Evolutionary conservation across 2,797 vertebrate genomes (phyloP).

Genomic region (Parauchenoglanis ngamensis): DNA sequence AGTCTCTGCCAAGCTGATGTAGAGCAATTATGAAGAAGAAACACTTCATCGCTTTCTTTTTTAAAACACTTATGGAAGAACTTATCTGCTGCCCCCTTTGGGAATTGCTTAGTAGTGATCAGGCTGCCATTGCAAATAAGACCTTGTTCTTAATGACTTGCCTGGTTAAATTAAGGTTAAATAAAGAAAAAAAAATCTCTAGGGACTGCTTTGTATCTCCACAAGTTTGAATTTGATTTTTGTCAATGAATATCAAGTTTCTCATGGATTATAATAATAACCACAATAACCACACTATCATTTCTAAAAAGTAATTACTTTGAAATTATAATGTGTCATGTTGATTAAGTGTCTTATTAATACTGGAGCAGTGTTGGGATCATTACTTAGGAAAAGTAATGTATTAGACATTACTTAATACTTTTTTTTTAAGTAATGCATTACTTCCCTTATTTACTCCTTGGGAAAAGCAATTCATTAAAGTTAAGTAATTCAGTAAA

Average conservation of each 20-base stretch:
- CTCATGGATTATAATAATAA: background rate
- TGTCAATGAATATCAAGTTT: background rate
- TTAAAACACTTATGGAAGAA: background rate
- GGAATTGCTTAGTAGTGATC: background rate
- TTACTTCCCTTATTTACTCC: too few relatives aligned
- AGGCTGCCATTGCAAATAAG: too few relatives aligned
- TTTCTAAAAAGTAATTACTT: conserved; percentile 16
- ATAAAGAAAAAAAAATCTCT: too few relatives aligned
- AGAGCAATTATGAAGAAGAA: background rate
- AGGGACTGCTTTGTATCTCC: background rate
- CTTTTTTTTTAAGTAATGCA: too few relatives aligned
- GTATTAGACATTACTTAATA: too few relatives aligned
- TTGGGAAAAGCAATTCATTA: too few relatives aligned
- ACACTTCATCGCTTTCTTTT: background rate
- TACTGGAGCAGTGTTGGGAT: too few relatives aligned
- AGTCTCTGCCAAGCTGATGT: background rate
- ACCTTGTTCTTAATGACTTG: too few relatives aligned
- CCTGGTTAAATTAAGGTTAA: too few relatives aligned
- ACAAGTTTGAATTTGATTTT: background rate
- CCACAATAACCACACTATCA: background rate
- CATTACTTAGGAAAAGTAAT: too few relatives aligned
- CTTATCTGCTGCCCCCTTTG: background rate
- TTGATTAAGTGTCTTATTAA: conserved; percentile 36
- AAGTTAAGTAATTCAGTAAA: too few relatives aligned
- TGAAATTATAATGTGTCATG: conserved; percentile 40